Conservation (phyloP, 2,888 invertebrate species). For the Rotaria socialis region DNA sequence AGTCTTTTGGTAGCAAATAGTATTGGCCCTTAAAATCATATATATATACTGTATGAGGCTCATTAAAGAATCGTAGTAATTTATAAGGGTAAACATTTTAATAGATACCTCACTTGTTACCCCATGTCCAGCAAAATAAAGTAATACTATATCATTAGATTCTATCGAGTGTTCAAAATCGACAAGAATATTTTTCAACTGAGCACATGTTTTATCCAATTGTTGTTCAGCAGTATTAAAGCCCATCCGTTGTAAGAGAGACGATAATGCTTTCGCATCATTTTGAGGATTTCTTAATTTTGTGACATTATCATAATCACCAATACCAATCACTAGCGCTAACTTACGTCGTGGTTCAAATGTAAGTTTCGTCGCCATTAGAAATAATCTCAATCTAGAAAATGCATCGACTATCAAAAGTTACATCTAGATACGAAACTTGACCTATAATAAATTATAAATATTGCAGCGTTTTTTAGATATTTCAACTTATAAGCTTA, state of each 20-base stretch:
- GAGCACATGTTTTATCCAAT: too few species aligned
- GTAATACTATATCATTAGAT: neutral
- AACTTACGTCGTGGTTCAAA: neutral
- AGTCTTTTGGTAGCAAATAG: neutral
- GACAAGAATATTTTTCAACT: neutral
- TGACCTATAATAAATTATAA: too few species aligned
- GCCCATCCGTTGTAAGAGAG: neutral
- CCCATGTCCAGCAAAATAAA: slow-evolving; percentile 14
- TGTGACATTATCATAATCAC: neutral
- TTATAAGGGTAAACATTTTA: too few species aligned
- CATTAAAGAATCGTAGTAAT: too few species aligned
- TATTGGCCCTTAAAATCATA: neutral
- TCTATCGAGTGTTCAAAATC: neutral
- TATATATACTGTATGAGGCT: too few species aligned
- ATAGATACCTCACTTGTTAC: neutral
- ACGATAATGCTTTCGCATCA: neutral
- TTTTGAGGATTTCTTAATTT: neutral
- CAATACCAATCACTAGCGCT: neutral
- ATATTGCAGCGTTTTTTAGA: too few species aligned
- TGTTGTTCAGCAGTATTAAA: neutral
- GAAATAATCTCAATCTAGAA: too few species aligned
- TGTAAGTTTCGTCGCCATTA: too few species aligned
- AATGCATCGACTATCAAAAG: too few species aligned
- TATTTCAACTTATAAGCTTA: too few species aligned
- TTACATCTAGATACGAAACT: too few species aligned